These are phyloP conservation scores for Chondrilla cf. caribensis DNA, from an alignment of 37 sponge, comb jelly and placozoan species.

Conservation along the genomic window DNA sequence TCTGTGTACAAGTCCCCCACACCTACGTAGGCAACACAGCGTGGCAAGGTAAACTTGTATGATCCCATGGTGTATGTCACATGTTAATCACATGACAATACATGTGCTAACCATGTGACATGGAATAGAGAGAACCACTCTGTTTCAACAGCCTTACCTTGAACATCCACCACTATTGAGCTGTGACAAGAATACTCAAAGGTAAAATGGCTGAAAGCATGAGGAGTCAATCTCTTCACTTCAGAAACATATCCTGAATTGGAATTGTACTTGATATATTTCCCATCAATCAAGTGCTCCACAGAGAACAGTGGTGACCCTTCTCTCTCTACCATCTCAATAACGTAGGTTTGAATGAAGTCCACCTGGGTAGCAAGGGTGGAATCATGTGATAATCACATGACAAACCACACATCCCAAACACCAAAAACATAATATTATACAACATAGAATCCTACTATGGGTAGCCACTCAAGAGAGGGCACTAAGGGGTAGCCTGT, in stretches of 20 bases:
- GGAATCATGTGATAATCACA: background rate
- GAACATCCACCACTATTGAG: conserved; percentile 91
- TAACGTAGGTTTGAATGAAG: conserved; percentile 83
- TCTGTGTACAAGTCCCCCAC: conserved; percentile 96
- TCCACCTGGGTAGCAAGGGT: conserved; percentile 52
- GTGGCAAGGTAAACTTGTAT: background rate
- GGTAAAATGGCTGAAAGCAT: conserved; percentile 93
- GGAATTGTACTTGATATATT: conserved; percentile 92
- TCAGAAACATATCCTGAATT: conserved; percentile 85
- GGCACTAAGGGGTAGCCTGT: too few relatives aligned
- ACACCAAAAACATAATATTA: too few relatives aligned
- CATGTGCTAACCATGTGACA: too few relatives aligned
- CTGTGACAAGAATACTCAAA: conserved; percentile 81
- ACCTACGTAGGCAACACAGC: conserved; percentile 33
- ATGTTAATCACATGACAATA: too few relatives aligned
- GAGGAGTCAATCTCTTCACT: conserved; percentile 78
- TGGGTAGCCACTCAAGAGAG: too few relatives aligned
- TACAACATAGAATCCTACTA: too few relatives aligned
- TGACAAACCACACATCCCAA: background rate
- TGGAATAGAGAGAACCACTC: too few relatives aligned
- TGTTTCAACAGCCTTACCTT: conserved; percentile 73
- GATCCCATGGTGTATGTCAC: background rate
- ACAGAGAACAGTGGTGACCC: conserved; percentile 70
- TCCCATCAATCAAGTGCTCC: conserved; percentile 86
- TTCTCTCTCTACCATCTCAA: conserved; percentile 63